Base-by-base conservation (phyloP, 2,797 vertebrate species). In the Gambelia wislizenii region DNA sequence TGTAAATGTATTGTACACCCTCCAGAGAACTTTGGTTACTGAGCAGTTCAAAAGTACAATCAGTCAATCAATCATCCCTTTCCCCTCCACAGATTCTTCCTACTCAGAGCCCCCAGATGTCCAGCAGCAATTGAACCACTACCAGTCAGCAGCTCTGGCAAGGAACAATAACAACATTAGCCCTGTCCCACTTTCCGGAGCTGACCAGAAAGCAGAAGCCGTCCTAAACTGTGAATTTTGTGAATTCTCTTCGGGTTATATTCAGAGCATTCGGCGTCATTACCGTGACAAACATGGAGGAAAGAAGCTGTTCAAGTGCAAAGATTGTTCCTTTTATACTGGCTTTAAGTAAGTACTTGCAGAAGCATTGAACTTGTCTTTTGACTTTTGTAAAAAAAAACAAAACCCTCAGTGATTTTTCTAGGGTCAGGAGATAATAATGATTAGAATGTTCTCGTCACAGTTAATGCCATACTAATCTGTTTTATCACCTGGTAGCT, bases 221-320 rank as follows among this genome's bases (percentile, higher is more conserved):
- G 90, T 98, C 93, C 98, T 99, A 89, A 98, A 98, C 88, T 99
- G 99, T 90, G 99, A 99, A 98, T 99, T 99, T 97, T 99, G 99
- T 30, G 98, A 99, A 96, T 99, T 99, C 97, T 99, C 98, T 91
- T 99, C 99, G 16, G 99, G 98, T 83, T 99, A 99, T 96, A 99
- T 99, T 97, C 99, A 99, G 97, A 99, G 99, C 94, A 98, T 99
- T 94, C 97, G 99, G 20, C 98, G 99, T 89, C 99, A 99, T 96
- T 99, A 99, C 96, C 97, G 99, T 84, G 99, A 99, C 96, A 98
- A 99, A 49, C 99, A 99, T 0, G 99, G 98, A 1, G 99, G 99
- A 85, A 99, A 99, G 95, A 99, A 99, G 95, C 98, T 99, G 93
- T 99, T 99, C 97, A 99, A 99, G 96, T 99, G 99, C 97, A 99